Percentiles rank a stretch among this genome's conserved stretches.
Evolutionary conservation across 1,140 invertebrate genomes (phyloP).

Genomic region (Cyrtorhinus lividipennis): DNA sequence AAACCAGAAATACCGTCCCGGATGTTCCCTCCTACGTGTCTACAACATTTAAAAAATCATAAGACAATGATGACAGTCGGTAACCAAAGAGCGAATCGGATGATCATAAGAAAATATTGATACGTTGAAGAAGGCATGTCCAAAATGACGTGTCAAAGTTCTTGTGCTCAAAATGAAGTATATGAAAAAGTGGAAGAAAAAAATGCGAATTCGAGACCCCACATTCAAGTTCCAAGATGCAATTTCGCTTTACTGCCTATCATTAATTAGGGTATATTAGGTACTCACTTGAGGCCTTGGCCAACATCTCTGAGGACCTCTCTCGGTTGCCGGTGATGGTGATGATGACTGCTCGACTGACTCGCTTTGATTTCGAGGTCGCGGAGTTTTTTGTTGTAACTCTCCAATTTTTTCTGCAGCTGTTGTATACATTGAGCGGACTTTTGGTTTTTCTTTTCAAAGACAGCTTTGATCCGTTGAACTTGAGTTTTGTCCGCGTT

Average conservation of each 20-base stretch:
- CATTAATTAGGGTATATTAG: no score
- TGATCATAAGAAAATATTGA: no score
- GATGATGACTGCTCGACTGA: constrained; percentile 32
- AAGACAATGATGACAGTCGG: no score
- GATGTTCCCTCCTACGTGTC: constrained; percentile 88
- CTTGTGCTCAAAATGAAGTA: no score
- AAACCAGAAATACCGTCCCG: constrained; percentile 84
- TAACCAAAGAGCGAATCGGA: no score
- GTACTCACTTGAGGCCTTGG: constrained; percentile 78
- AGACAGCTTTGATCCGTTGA: constrained; percentile 85
- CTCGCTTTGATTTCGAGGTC: constrained; percentile 63
- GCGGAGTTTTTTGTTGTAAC: constrained; percentile 64
- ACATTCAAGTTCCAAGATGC: no score
- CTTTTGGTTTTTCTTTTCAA: constrained; percentile 97
- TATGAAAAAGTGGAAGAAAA: no score
- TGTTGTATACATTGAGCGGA: constrained; percentile 83
- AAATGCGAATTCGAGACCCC: no score
- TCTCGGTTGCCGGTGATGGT: constrained; percentile 65
- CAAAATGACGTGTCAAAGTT: no score
- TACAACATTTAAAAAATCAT: no score
- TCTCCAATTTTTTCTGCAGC: constrained; percentile 86
- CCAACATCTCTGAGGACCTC: constrained; percentile 84
- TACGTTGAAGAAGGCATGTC: no score
- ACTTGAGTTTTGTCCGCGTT: constrained; percentile 86
- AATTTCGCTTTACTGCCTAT: no score